Base-by-base conservation (phyloP, 2,113 vertebrate species). In the Oxyruncus cristatus region DNA sequence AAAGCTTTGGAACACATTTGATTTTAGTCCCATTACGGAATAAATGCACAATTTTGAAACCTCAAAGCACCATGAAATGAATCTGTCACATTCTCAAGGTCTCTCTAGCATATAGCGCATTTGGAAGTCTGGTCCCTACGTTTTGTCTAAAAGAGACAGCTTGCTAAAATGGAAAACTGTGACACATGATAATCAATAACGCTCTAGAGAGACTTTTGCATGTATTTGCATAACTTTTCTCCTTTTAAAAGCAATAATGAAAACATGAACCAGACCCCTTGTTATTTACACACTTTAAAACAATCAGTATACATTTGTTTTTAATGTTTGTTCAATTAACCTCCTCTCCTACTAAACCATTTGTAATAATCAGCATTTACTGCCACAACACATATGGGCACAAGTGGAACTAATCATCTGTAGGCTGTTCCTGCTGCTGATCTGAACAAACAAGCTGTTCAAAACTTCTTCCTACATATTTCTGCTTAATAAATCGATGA, bases 21-120 rank as follows among this genome's bases (percentile, higher is more conserved):
- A 77, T 83, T 93, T 93, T 63, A 77, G 42, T 67, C 35, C 35
- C 39, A 47, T 88, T 84, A 88, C 50, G 30, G 42, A 89, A 78
- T 84, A 93, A 91, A 94, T 80, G 73, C 42, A 62, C 37, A 71
- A 42, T 77, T 94, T 80, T 76, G 46, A 81, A 93, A 83, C 59
- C 75, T 77, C 53, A 80, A 81, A 94, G 55, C 21, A 74, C 76
- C 2, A 0, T 91, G 72, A 96, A 97, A 96, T 77, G 7, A 85
- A 92, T 83, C 85, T 88, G 58, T 83, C 82, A 92, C 53, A 50
- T 92, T 88, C 47, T 92, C 52, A 85, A 90, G 67, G 37, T 42
- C 59, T 92, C 53, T 70, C 41, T 63, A 73, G 65, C 71, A 59
- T 8, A 62, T 24, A 41, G 8, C 0, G 0, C 37, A 55, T 88